Percentiles rank a stretch among this genome's conserved stretches.
These are phyloP conservation scores for Pteronura brasiliensis DNA, from an alignment of 2,113 vertebrate genomes.

Conservation along the genomic window DNA sequence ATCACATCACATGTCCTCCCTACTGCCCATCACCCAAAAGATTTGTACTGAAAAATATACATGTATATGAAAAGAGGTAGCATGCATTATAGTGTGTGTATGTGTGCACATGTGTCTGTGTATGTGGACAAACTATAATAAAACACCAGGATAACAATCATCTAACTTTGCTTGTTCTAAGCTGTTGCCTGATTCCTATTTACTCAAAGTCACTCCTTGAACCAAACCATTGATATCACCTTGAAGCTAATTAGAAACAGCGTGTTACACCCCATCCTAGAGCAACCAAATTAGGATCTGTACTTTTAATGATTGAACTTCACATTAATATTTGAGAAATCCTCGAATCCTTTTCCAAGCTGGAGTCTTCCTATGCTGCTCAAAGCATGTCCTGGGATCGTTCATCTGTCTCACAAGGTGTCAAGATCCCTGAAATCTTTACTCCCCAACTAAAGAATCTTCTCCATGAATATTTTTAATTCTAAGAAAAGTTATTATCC, in stretches of 20 bases:
- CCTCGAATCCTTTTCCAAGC: background rate
- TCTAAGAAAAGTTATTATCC: background rate
- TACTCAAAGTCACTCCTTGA: background rate
- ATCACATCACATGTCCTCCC: background rate
- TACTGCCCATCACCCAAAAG: background rate
- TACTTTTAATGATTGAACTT: background rate
- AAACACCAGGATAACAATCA: background rate
- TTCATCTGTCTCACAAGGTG: background rate
- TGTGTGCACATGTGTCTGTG: background rate
- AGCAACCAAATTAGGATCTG: background rate
- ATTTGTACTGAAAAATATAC: background rate
- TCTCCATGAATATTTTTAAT: background rate
- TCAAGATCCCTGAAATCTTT: background rate
- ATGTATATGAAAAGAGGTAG: background rate
- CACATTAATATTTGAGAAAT: background rate
- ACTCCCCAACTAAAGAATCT: background rate
- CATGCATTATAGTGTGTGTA: background rate
- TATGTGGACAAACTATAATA: background rate
- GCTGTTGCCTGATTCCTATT: background rate
- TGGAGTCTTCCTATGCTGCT: background rate
- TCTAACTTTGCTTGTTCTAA: background rate
- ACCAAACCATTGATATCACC: background rate
- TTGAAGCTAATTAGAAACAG: background rate
- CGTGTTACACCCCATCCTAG: background rate
- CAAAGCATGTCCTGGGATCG: background rate